A percentile compares a stretch with the other conserved stretches of the same genome.
phyloP scores from a whole-genome alignment of 2,113 vertebrate genomes.

The Myanophis thanlyinensis region DNA sequence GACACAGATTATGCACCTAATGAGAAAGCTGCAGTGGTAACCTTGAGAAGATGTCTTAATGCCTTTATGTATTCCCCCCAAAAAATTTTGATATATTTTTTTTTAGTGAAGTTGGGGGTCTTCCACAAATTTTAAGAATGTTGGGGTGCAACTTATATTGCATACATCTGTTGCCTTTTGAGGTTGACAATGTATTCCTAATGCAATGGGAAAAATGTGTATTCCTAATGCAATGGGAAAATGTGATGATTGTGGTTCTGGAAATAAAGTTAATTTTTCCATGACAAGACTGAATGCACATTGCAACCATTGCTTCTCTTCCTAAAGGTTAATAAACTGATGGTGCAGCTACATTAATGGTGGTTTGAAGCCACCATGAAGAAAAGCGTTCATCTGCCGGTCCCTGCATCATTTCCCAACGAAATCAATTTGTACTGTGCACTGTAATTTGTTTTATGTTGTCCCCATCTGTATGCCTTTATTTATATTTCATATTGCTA shows the following conservation, averaged over 20 bases:
- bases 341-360: background rate
- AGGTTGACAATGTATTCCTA: background rate
- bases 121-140: background rate
- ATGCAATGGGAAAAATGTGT: background rate
- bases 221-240: background rate
- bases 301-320: background rate
- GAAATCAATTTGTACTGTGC: background rate
- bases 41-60: background rate
- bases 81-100: background rate
- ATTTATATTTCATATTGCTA: background rate
- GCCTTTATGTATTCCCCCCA: background rate
- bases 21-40: background rate
- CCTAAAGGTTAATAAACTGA: background rate
- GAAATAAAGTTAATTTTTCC: background rate
- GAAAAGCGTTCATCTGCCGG: background rate
- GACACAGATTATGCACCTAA: background rate
- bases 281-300: background rate
- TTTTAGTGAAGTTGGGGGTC: background rate
- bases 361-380: background rate
- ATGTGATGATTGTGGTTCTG: background rate
- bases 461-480: background rate
- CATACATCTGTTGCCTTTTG: background rate
- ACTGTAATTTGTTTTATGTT: background rate
- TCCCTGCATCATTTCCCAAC: background rate
- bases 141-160: background rate